Conservation (phyloP, 2,113 vertebrate genomes). For the Sapajus apella region DNA sequence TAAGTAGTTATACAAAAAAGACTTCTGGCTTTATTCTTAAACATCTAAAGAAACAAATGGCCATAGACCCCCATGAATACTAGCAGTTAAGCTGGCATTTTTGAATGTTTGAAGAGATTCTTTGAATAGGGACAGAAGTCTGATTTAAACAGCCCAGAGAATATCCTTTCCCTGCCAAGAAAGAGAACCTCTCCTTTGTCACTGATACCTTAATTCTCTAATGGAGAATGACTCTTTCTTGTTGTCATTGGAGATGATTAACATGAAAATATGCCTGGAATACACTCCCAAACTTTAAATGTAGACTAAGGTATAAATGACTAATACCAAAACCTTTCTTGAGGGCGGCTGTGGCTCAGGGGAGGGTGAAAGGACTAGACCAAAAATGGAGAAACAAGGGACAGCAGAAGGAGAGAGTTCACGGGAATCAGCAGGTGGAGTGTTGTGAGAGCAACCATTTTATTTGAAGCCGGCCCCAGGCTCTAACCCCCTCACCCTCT, state of each 20-base stretch:
- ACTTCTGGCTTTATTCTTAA: neutral
- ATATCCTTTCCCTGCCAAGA: neutral
- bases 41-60: neutral
- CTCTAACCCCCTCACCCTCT: neutral
- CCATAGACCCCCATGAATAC: neutral
- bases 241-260: neutral
- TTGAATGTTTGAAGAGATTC: neutral
- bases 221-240: neutral
- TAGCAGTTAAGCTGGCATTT: neutral
- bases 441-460: neutral
- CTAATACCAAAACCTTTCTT: neutral
- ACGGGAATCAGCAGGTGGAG: neutral
- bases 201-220: neutral
- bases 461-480: neutral
- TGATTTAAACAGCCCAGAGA: neutral
- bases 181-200: neutral
- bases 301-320: constrained; percentile 1
- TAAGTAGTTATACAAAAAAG: neutral
- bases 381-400: neutral
- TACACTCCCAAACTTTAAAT: neutral
- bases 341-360: neutral
- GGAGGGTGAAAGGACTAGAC: neutral
- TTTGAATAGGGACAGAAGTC: neutral
- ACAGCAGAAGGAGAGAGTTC: neutral
- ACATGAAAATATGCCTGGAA: neutral